Percentiles rank a stretch among this genome's conserved stretches.
phyloP scores from a whole-genome alignment of 2,888 invertebrate genomes.

The Thysanoteuthis rhombus region DNA sequence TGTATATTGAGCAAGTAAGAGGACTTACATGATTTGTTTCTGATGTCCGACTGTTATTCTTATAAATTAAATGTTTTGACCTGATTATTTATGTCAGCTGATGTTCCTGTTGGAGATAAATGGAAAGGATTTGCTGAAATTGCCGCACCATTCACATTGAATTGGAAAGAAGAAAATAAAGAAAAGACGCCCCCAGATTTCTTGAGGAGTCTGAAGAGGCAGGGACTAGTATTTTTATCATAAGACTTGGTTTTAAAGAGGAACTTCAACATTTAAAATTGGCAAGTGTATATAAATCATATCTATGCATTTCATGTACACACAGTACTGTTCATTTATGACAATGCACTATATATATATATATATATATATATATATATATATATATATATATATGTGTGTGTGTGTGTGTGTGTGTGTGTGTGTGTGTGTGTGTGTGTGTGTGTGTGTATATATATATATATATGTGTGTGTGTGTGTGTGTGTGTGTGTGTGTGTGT shows the following conservation, averaged over 20 bases:
- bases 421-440: not conserved
- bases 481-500: no score
- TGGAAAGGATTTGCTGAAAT: constrained; percentile 12
- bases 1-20: constrained; percentile 12
- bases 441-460: not conserved
- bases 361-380: not conserved
- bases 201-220: not conserved
- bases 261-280: not conserved
- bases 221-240: not conserved
- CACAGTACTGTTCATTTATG: no score
- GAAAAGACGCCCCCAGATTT: not conserved
- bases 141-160: not conserved
- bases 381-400: not conserved
- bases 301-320: no score
- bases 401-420: not conserved
- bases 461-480: no score
- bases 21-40: not conserved
- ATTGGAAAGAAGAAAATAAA: not conserved
- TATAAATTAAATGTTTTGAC: not conserved
- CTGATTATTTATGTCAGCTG: not conserved
- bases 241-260: not conserved
- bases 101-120: not conserved
- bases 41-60: constrained; percentile 12
- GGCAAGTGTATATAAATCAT: not conserved
- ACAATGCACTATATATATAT: not conserved